These are phyloP conservation scores for Hanleya hanleyi DNA, from an alignment of 2,888 invertebrate species.

Conservation along the genomic window DNA sequence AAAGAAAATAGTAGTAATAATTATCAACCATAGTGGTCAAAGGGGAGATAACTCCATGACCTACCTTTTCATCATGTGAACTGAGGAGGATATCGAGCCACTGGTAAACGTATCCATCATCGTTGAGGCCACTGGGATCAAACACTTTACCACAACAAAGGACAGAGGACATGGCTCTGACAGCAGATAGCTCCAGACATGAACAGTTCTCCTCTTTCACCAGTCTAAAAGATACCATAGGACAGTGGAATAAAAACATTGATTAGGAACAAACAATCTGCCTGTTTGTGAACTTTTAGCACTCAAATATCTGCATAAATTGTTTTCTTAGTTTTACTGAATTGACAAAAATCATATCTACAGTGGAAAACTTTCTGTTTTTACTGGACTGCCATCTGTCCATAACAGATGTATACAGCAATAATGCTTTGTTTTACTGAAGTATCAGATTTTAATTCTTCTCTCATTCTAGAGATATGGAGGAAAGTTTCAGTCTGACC, in stretches of 20 bases:
- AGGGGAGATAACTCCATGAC: conserved; percentile 10
- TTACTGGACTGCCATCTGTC: too few relatives aligned
- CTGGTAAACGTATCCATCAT: conserved; percentile 91
- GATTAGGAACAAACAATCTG: too few relatives aligned
- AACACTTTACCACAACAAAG: conserved; percentile 97
- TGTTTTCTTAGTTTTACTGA: too few relatives aligned
- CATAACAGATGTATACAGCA: too few relatives aligned
- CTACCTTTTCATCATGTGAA: conserved; percentile 80
- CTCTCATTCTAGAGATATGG: neutral
- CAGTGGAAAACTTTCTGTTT: too few relatives aligned
- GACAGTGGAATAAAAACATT: too few relatives aligned
- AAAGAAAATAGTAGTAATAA: too few relatives aligned
- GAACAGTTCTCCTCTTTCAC: conserved; percentile 68
- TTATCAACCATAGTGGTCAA: neutral
- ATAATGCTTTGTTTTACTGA: too few relatives aligned
- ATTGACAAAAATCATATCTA: too few relatives aligned
- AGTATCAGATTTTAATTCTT: neutral
- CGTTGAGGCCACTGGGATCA: conserved; percentile 84
- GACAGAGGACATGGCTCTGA: conserved; percentile 94
- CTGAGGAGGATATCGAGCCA: conserved; percentile 95
- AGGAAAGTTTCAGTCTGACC: neutral
- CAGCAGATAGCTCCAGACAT: conserved; percentile 76
- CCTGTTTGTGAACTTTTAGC: too few relatives aligned
- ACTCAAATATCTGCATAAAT: too few relatives aligned
- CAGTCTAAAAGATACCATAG: too few relatives aligned